Evolutionary conservation across 2,797 vertebrate species (phyloP), one percentile per base, ranked within the genome.

Genomic region (Bovichtus variegatus): DNA sequence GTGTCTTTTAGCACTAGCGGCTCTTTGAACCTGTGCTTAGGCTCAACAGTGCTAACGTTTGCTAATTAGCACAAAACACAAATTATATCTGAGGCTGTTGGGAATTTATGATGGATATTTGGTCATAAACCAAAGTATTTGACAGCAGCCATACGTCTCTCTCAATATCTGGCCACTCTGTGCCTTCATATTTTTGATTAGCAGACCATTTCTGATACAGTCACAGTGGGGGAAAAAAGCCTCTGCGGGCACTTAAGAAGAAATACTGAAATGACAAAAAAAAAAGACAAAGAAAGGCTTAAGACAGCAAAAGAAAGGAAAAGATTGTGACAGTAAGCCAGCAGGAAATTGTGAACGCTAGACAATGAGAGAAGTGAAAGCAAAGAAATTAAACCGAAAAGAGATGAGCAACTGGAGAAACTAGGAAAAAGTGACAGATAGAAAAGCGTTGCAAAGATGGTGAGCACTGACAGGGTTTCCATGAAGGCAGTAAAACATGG

Each of bases 281-380:
- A 71, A 70, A 70, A 73, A 44, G 36, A 74, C 70, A 82, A 83
- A 82, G 25, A 73, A 41, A 73, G 69, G 50, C 61, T 76, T 80
- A 71, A 55, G 65, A 78, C 55, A 40, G 70, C 21, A 51, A 74
- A 54, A 62, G 57, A 41, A 69, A 81, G 50, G 57, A 44, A 65
- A 68, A 44, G 50, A 71, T 41, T 64, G 44, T 77, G 62, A 83
- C 65, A 41, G 68, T 78, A 60, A 74, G 68, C 60, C 55, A 43
- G 64, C 27, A 72, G 69, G 76, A 88, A 74, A 79, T 15, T 59
- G 57, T 62, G 63, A 85, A 74, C 5, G 0, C 2, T 29, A 40
- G 47, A 75, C 74, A 84, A 71, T 77, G 69, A 78, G 8, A 40
- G 63, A 76, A 55, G 40, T 69, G 63, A 77, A 75, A 76, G 68